Conservation (phyloP, 2,113 vertebrate species). For the Lamprotornis superbus region DNA sequence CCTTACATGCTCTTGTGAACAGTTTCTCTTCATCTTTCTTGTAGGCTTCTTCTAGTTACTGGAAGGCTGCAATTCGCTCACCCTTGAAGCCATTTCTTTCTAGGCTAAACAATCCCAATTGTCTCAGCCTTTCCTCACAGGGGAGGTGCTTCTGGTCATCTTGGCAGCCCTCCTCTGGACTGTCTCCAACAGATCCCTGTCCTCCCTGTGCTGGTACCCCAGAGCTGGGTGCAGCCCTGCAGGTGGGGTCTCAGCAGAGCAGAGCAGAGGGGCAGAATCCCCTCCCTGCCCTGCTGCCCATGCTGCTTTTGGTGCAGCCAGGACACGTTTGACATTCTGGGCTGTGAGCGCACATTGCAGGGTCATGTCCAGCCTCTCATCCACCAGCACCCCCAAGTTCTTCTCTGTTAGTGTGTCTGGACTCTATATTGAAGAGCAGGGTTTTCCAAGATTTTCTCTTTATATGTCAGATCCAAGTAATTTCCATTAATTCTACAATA, state of each 20-base stretch:
- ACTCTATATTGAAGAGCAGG: neutral
- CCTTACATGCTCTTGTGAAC: neutral
- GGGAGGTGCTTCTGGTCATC: neutral
- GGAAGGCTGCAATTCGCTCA: neutral
- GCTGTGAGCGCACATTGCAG: fast-evolving
- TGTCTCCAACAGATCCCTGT: neutral
- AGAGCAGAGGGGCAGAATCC: neutral
- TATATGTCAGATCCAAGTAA: neutral
- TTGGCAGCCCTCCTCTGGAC: neutral
- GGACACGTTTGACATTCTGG: fast-evolving
- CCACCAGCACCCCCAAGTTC: neutral
- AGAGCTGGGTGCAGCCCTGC: neutral
- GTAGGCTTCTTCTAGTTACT: neutral
- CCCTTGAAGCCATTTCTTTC: neutral
- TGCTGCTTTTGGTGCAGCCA: fast-evolving
- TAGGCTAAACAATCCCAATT: neutral
- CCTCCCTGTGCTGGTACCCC: neutral
- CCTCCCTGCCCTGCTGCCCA: neutral
- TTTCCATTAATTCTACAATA: neutral
- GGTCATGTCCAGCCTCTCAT: neutral
- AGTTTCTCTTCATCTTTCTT: neutral
- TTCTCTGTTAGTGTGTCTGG: neutral
- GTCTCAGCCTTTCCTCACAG: neutral
- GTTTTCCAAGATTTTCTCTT: neutral
- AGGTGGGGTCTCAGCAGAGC: neutral